These are phyloP conservation scores for Limnothrissa miodon DNA, from an alignment of 2,113 vertebrate species.

Conservation along the genomic window DNA sequence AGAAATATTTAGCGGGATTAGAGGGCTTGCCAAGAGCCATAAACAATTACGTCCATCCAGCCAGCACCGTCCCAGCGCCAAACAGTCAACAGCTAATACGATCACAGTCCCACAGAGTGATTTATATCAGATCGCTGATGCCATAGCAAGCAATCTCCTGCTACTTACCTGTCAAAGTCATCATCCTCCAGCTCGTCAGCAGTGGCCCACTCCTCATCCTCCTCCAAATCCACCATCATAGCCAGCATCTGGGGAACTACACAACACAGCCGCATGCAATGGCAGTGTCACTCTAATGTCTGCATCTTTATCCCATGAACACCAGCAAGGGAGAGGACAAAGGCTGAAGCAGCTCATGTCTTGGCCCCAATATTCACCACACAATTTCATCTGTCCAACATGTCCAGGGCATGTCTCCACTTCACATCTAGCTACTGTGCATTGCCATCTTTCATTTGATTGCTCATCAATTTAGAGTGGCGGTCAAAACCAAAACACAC, in stretches of 20 bases:
- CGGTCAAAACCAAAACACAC: not conserved
- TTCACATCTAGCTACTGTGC: not conserved
- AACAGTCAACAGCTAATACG: not conserved
- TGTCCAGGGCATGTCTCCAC: not conserved
- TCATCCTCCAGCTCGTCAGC: constrained; percentile 94
- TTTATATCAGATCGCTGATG: not conserved
- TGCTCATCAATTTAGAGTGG: not conserved
- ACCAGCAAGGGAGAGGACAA: not conserved
- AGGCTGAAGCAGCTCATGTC: not conserved
- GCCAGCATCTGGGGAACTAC: constrained; percentile 96
- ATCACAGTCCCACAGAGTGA: not conserved
- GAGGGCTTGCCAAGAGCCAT: not conserved
- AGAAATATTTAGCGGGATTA: not conserved
- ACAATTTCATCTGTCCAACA: not conserved
- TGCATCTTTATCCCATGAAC: not conserved
- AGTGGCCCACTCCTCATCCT: constrained; percentile 96
- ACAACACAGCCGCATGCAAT: too few species aligned
- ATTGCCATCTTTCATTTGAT: not conserved
- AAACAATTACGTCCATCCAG: not conserved
- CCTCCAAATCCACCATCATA: constrained; percentile 99
- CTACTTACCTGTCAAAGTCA: constrained; percentile 89
- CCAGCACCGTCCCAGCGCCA: not conserved
- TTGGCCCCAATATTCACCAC: not conserved
- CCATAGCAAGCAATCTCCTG: not conserved
- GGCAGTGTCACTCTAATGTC: not conserved